A percentile compares a stretch with the other conserved stretches of the same genome.
Evolutionary conservation across 1,140 invertebrate genomes (phyloP).

Genomic region (Calosoma granatense): DNA sequence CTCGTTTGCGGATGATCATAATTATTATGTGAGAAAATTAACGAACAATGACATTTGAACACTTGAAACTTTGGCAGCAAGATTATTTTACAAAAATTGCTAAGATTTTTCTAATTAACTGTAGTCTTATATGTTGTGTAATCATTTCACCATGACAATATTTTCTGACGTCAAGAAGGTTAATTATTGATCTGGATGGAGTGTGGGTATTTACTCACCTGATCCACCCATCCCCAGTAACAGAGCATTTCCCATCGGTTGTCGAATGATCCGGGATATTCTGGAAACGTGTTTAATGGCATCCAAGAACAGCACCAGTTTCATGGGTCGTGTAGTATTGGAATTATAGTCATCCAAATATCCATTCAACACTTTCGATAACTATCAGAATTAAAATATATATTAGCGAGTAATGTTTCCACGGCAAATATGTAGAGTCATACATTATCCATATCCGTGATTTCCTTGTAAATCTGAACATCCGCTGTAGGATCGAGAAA

Average conservation of each 20-base stretch:
- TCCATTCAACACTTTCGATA: conserved; percentile 31
- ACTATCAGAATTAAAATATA: conserved; percentile 15
- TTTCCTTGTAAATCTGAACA: conserved; percentile 52
- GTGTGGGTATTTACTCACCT: too few relatives aligned
- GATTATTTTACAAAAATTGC: too few relatives aligned
- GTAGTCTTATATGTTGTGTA: too few relatives aligned
- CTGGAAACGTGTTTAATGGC: conserved; percentile 56
- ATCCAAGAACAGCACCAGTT: conserved; percentile 57
- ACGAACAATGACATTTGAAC: too few relatives aligned
- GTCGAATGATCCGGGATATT: conserved; percentile 51
- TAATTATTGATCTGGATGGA: too few relatives aligned
- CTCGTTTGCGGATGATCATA: too few relatives aligned
- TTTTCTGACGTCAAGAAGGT: too few relatives aligned
- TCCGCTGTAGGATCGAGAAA: conserved; percentile 55
- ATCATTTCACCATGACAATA: too few relatives aligned
- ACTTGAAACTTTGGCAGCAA: too few relatives aligned
- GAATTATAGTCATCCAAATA: conserved; percentile 58
- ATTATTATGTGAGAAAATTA: too few relatives aligned
- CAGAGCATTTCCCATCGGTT: conserved; percentile 47
- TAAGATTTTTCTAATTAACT: too few relatives aligned
- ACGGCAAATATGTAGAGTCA: conserved; percentile 12
- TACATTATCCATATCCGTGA: conserved; percentile 48
- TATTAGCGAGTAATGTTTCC: not conserved
- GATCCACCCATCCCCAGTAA: conserved; percentile 57
- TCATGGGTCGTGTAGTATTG: conserved; percentile 55